Evolutionary conservation across 2,888 invertebrate genomes (phyloP), one percentile per base, ranked within the genome.

Genomic region (Trypoxylon attenuatum): DNA sequence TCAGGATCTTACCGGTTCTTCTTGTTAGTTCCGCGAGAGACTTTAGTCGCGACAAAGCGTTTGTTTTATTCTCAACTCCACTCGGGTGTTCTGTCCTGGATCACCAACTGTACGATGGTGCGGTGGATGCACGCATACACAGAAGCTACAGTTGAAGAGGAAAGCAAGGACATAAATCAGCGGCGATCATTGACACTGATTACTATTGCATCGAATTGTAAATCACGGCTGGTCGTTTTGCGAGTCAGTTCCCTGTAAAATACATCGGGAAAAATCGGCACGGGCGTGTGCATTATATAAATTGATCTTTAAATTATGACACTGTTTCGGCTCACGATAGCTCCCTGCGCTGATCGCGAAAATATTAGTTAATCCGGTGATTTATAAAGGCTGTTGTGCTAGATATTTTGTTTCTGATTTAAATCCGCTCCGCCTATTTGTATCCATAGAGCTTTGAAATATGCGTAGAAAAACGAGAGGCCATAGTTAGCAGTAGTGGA

Each of bases 321-420:
- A 13, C 15, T 23, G 13, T 16, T n/a, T 46, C 25, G 15, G 10
- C 16, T 4, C 13, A 2, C 25, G 23, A 46, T 13, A 16, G 8
- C 5, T 33, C 49, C 21, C 52, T 58, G 1, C 53, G 25, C 58
- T 51, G 45, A 21, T n/a, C 15, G 38, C 23, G 5, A 43, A 52
- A 53, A 58, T 45, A 53, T 47, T 52, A 23, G 8, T 49, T 49
- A 29, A 54, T 45, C n/a, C 16, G 18, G 41, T 52, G 53, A 49
- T 63, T 58, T 43, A 52, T 63, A n/a, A 19, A 33, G 27, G 42
- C 21, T 25, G 5, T 49, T 5, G 5, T 25, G n/a, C 33, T 5
- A 2, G 33, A 47, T 6, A 5, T 15, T n/a, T 5, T 15, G 25
- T 46, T 10, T 25, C 25, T 46, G 13, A 27, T 41, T 52, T 52